These are phyloP conservation scores for Cephus cinctus DNA, from an alignment of 1,140 invertebrate genomes.

Conservation along the genomic window DNA sequence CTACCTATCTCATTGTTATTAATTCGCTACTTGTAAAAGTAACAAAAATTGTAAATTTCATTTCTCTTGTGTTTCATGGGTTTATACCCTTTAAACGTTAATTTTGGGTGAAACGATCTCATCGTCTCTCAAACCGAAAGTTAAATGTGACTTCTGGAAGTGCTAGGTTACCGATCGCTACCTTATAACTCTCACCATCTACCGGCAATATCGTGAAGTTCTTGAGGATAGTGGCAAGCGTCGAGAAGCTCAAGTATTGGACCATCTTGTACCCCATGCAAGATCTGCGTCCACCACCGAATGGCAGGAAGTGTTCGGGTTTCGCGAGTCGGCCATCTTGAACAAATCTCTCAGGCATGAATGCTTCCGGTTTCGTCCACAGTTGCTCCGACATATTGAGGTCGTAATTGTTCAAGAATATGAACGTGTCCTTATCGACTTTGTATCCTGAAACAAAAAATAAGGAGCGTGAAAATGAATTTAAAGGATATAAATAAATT, in stretches of 20 bases:
- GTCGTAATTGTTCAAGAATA: slow-evolving; percentile 88
- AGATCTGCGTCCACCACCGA: slow-evolving; percentile 81
- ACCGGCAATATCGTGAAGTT: slow-evolving; percentile 68
- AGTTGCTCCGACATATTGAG: slow-evolving; percentile 73
- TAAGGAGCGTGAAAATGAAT: background rate
- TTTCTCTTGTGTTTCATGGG: no score
- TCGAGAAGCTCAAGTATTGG: slow-evolving; percentile 71
- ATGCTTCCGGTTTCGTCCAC: slow-evolving; percentile 60
- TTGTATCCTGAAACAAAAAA: slow-evolving; percentile 57
- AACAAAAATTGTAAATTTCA: no score
- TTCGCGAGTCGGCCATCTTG: slow-evolving; percentile 59
- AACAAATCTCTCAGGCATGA: slow-evolving; percentile 69
- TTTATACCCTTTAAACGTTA: no score
- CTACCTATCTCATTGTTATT: no score
- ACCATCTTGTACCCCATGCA: slow-evolving; percentile 88
- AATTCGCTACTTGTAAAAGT: no score
- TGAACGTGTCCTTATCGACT: slow-evolving; percentile 76
- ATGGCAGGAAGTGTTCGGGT: slow-evolving; percentile 77
- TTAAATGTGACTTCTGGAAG: slow-evolving; percentile 67
- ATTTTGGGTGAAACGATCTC: slow-evolving; percentile 14
- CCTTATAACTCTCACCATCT: slow-evolving; percentile 52
- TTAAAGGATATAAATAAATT: background rate
- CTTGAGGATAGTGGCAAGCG: slow-evolving; percentile 72
- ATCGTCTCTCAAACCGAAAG: slow-evolving; percentile 60
- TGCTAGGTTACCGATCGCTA: slow-evolving; percentile 66